These are phyloP conservation scores for Gobiocypris rarus DNA, from an alignment of 2,113 vertebrate species.

Conservation along the genomic window DNA sequence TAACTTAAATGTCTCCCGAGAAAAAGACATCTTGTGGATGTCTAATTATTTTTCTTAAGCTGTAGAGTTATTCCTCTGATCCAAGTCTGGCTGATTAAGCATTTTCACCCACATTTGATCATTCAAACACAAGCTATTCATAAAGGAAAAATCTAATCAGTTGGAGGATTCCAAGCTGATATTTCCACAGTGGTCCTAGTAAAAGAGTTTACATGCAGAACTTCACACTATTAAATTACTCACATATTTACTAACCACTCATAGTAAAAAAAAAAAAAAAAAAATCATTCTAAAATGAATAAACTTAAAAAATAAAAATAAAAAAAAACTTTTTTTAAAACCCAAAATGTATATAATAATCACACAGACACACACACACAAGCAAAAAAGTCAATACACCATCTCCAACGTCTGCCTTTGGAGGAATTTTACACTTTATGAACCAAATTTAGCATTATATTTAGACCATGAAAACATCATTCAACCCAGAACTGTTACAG, in stretches of 20 bases:
- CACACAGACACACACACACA: background rate
- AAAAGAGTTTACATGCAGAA: background rate
- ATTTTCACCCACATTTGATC: background rate
- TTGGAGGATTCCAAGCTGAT: background rate
- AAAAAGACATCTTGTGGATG: background rate
- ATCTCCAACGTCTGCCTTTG: background rate
- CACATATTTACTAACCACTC: background rate
- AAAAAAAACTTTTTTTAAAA: background rate
- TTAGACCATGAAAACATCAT: constrained; percentile 13
- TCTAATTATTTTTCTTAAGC: constrained; percentile 7
- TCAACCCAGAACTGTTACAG: background rate
- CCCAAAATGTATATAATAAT: background rate
- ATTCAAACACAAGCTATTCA: constrained; percentile 1
- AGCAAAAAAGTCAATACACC: background rate
- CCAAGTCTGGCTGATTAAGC: background rate
- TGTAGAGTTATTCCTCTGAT: background rate
- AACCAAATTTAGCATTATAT: background rate
- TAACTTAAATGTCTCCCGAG: background rate
- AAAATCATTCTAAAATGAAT: too few relatives aligned
- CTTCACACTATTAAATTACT: background rate
- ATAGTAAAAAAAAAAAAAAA: background rate
- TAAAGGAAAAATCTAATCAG: background rate
- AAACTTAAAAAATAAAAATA: background rate
- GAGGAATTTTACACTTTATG: background rate
- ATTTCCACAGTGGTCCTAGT: background rate